Evolutionary conservation across 2,113 vertebrate genomes (phyloP), one percentile per base, ranked within the genome.

Genomic region (Dasyprocta punctata): DNA sequence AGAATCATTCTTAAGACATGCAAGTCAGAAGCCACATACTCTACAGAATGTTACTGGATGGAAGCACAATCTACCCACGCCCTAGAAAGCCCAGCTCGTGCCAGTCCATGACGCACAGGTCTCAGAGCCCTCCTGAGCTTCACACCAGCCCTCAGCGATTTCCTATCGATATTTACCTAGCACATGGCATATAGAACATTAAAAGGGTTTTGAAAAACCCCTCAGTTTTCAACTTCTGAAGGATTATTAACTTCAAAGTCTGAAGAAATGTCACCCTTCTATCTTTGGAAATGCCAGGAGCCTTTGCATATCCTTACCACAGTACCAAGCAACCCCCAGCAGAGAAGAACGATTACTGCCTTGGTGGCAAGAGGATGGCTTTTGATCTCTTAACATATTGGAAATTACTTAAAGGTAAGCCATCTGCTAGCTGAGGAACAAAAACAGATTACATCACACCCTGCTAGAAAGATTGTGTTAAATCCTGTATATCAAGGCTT

Each of bases 161-260:
- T 93, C 97, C 97, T 96, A 91, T 97, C 98, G 98, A 98, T 99
- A 98, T 98, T 99, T 99, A 98, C 98, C 98, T 89, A 93, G 82
- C 94, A 97, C 98, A 97, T 98, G 98, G 98, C 98, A 98, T 98
- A 99, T 98, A 99, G 98, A 98, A 99, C 98, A 98, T 99, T 98
- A 98, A 99, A 99, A 98, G 94, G 95, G 85, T 98, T 98, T 98
- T 97, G 96, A 98, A 99, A 99, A 99, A 96, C 96, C 98, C 98
- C 97, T 98, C 98, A 98, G 98, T 99, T 99, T 99, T 98, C 97
- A 99, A 99, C 99, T 99, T 99, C 99, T 99, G 98, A 99, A 99
- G 99, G 99, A 99, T 99, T 99, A 99, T 99, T 99, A 99, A 99
- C 99, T 99, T 99, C 99, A 99, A 99, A 99, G 99, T 99, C 98